phyloP scores from a whole-genome alignment of 2,888 invertebrate genomes.

The Halictus ligatus region DNA sequence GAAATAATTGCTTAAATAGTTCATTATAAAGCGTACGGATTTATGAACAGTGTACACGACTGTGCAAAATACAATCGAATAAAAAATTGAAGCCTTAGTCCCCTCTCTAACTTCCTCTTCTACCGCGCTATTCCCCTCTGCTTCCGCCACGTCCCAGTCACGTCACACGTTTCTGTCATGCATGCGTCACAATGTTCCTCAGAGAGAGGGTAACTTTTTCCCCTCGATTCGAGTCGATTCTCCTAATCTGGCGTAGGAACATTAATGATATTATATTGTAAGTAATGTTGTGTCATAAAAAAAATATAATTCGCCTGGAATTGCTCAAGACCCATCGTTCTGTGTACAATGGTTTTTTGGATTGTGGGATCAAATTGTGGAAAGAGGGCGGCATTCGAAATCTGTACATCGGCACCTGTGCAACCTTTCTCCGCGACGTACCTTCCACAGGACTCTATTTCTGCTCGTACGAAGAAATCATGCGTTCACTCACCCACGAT shows the following conservation, averaged over 20 bases:
- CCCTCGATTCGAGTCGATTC: too few species aligned
- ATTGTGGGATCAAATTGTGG: constrained; percentile 86
- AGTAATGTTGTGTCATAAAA: constrained; percentile 2
- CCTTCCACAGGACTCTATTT: constrained; percentile 87
- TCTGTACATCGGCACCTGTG: constrained; percentile 87
- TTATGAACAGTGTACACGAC: neutral
- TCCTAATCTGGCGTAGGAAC: too few species aligned
- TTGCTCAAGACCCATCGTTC: constrained; percentile 8
- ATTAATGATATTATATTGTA: too few species aligned
- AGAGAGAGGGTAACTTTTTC: too few species aligned
- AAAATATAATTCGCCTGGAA: constrained; percentile 2
- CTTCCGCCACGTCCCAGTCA: too few species aligned
- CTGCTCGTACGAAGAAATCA: constrained; percentile 5
- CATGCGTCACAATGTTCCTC: too few species aligned
- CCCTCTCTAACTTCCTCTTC: too few species aligned
- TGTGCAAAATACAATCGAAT: neutral
- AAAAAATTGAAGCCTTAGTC: neutral
- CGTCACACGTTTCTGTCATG: too few species aligned
- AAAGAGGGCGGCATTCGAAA: constrained; percentile 87
- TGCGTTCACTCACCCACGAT: neutral
- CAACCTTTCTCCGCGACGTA: constrained; percentile 87
- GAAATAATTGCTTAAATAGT: neutral
- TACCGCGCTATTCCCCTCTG: too few species aligned
- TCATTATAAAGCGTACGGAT: neutral
- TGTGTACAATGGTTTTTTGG: constrained; percentile 85